Base-by-base conservation (phyloP, 2,888 invertebrate species). In the Leptarthrus brevirostris region DNA sequence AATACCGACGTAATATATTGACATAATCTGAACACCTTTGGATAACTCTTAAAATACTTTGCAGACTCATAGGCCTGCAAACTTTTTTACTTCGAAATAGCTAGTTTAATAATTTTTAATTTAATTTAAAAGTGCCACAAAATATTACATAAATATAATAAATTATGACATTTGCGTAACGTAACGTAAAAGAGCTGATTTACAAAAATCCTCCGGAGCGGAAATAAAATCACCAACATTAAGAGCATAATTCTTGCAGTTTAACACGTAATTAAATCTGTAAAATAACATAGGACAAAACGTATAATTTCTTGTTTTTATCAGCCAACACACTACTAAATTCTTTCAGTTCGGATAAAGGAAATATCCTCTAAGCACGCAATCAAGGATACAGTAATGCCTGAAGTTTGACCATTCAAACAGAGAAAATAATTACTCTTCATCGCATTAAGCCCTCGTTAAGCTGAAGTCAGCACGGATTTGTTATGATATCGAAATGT, bases 391-490 rank as follows among this genome's bases (percentile, higher is more conserved):
- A 20, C 36, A 16, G 20, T 30, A 40, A 58, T 34, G 16, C 58
- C 36, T 58, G 3, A 58, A 58, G 58, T 58, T 58, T 58, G 58
- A 58, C 58, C 58, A 58, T 34, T 58, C 58, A 34, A 58, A 58
- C 58, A 58, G 58, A 58, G 58, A 58, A 58, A 58, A 58, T 34
- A 58, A 58, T 58, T 34, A 58, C 58, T 36, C 36, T 58, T 58
- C 58, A 58, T 58, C 58, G 58, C 58, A 58, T 58, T 58, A 58
- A 58, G 58, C 58, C 34, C 58, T 58, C 58, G 58, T 58, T 58
- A 58, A 58, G 58, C 58, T 58, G 58, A 58, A 58, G 58, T 58
- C 58, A 58, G 58, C 58, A 58, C 18, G 58, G 36, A 58, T 58
- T 58, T 58, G 16, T 2, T 40, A 12, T 58, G 26, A 34, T 20